These are phyloP conservation scores for Lophius americanus DNA, from an alignment of 2,797 vertebrate genomes.

Conservation along the genomic window DNA sequence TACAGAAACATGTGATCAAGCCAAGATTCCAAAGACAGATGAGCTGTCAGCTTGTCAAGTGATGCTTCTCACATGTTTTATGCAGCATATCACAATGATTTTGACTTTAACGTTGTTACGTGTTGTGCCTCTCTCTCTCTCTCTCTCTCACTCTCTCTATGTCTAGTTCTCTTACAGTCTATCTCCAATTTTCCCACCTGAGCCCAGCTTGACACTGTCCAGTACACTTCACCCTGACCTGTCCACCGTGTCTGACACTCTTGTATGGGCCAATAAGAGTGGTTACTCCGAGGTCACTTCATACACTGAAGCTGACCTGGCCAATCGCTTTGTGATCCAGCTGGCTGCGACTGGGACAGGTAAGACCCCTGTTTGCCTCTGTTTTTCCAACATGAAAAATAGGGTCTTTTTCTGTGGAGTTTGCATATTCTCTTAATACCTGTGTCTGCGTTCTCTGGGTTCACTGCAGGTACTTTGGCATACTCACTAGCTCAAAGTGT, in stretches of 20 bases:
- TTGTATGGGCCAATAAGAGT: slow-evolving; percentile 71
- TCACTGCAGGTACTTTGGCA: too few relatives aligned
- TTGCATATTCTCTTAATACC: too few relatives aligned
- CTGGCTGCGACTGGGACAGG: slow-evolving; percentile 67
- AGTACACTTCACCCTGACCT: slow-evolving; percentile 67
- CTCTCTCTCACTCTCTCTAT: slow-evolving; percentile 3
- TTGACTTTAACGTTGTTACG: too few relatives aligned
- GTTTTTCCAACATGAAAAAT: slow-evolving; percentile 8
- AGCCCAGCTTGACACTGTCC: slow-evolving; percentile 72
- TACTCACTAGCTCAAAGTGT: too few relatives aligned
- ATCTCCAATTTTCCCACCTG: slow-evolving; percentile 71
- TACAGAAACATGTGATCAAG: too few relatives aligned
- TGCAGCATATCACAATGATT: too few relatives aligned
- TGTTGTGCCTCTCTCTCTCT: too few relatives aligned
- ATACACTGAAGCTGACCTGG: slow-evolving; percentile 83
- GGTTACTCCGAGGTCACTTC: slow-evolving; percentile 76
- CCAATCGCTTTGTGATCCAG: slow-evolving; percentile 82
- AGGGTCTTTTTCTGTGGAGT: neutral
- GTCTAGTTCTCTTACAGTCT: slow-evolving; percentile 81
- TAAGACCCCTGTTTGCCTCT: slow-evolving; percentile 56
- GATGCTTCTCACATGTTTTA: too few relatives aligned
- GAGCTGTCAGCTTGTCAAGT: too few relatives aligned
- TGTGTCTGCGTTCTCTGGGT: too few relatives aligned
- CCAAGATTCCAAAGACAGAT: too few relatives aligned
- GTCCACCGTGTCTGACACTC: slow-evolving; percentile 65